Evolutionary conservation across 2,888 invertebrate species (phyloP).

Genomic region (Peribatodes rhomboidaria): DNA sequence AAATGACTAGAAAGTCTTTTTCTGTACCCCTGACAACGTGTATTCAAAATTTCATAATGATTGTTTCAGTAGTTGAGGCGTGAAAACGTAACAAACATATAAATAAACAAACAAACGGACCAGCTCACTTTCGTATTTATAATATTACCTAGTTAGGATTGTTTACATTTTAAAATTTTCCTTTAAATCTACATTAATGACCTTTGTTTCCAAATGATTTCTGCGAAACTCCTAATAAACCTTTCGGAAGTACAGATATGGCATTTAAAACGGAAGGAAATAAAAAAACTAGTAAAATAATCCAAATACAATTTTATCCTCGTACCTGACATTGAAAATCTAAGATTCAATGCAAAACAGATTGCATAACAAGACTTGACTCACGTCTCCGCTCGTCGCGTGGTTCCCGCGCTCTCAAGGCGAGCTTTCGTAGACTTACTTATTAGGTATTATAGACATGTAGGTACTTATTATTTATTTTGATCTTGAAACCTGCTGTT

Average conservation of each 20-base stretch:
- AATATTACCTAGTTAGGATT: too few relatives aligned
- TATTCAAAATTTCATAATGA: too few relatives aligned
- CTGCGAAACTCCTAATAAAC: constrained; percentile 18
- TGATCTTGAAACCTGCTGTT: neutral
- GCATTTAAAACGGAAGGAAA: constrained; percentile 29
- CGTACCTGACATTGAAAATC: constrained; percentile 33
- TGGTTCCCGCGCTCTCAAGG: constrained; percentile 22
- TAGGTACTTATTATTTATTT: neutral
- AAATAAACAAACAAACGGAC: too few relatives aligned
- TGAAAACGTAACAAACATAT: too few relatives aligned
- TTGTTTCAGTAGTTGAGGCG: too few relatives aligned
- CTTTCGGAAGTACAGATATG: constrained; percentile 29
- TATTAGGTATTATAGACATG: neutral
- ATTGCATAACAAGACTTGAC: constrained; percentile 23
- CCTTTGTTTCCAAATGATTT: constrained; percentile 3
- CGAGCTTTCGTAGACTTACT: neutral
- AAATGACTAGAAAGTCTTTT: too few relatives aligned
- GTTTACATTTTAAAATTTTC: too few relatives aligned
- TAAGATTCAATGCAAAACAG: constrained; percentile 32
- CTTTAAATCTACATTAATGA: neutral
- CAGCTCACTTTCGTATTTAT: too few relatives aligned
- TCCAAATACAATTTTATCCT: constrained; percentile 25
- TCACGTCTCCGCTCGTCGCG: constrained; percentile 15
- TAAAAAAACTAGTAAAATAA: constrained; percentile 8
- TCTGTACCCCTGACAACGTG: too few relatives aligned